Conservation (phyloP, 2,113 vertebrate genomes). For the Picathartes gymnocephalus region DNA sequence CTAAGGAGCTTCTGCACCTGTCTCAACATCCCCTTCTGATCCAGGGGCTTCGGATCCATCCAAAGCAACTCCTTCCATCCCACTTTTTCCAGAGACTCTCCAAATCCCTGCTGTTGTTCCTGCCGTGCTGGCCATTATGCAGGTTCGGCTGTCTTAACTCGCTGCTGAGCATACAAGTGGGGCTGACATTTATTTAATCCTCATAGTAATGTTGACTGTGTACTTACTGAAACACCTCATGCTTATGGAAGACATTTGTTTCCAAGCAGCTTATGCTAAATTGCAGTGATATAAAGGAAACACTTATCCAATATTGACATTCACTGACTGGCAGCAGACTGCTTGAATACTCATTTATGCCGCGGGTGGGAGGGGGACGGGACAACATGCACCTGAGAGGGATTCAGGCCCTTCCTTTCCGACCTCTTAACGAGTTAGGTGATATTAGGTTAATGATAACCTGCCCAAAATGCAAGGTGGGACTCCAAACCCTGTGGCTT, state of each 20-base stretch:
- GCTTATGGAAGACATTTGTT: slow-evolving; percentile 74
- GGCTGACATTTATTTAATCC: slow-evolving; percentile 75
- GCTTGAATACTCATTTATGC: slow-evolving; percentile 56
- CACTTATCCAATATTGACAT: slow-evolving; percentile 77
- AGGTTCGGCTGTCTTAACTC: background rate
- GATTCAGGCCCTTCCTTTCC: background rate
- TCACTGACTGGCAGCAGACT: slow-evolving; percentile 70
- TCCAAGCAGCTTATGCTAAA: slow-evolving; percentile 77
- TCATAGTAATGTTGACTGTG: slow-evolving; percentile 65
- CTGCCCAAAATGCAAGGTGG: background rate
- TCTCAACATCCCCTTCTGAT: background rate
- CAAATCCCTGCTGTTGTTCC: background rate
- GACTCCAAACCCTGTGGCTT: background rate
- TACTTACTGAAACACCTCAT: slow-evolving; percentile 68
- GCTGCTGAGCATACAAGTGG: slow-evolving; percentile 27
- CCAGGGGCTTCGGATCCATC: background rate
- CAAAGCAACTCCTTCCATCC: background rate
- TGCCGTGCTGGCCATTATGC: background rate
- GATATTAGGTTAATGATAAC: background rate
- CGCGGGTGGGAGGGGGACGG: background rate
- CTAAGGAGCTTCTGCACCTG: background rate
- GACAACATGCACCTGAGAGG: background rate
- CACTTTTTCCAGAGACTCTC: background rate
- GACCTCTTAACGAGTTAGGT: background rate
- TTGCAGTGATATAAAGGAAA: slow-evolving; percentile 74